Evolutionary conservation across 2,797 vertebrate species (phyloP).

Genomic region (Hoplostethus mediterraneus): DNA sequence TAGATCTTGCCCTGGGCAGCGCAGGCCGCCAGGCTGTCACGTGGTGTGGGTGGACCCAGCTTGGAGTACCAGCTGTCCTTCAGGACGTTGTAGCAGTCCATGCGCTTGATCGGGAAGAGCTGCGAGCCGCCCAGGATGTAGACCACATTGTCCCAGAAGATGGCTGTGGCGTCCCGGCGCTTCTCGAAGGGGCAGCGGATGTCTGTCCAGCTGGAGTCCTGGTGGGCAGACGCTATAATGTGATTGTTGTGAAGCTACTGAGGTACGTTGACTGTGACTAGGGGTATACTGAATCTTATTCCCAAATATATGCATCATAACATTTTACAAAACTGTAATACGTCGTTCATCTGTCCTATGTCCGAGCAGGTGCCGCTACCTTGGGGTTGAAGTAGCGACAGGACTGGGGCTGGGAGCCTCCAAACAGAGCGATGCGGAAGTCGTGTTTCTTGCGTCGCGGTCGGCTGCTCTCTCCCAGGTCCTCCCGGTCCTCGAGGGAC

Average conservation of each 20-base stretch:
- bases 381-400: slow-evolving; percentile 99
- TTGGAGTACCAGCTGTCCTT: slow-evolving; percentile 99
- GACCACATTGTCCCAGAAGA: slow-evolving; percentile 99
- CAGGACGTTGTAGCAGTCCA: slow-evolving; percentile 99
- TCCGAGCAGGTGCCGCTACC: slow-evolving; percentile 76
- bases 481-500: slow-evolving; percentile 95
- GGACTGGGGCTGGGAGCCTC: slow-evolving; percentile 97
- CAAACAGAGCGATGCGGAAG: slow-evolving; percentile 96
- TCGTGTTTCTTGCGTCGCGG: slow-evolving; percentile 96
- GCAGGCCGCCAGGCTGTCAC: slow-evolving; percentile 97
- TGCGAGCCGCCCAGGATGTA: slow-evolving; percentile 99
- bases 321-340: background rate
- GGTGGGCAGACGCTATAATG: slow-evolving; percentile 31
- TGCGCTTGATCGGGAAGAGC: slow-evolving; percentile 97
- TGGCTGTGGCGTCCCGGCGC: slow-evolving; percentile 94
- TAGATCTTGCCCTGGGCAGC: slow-evolving; percentile 98
- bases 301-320: too few species aligned
- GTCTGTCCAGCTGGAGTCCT: slow-evolving; percentile 98
- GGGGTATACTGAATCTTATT: too few species aligned
- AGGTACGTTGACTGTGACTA: too few species aligned
- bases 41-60: slow-evolving; percentile 94
- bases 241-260: background rate
- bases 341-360: background rate
- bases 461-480: slow-evolving; percentile 94
- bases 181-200: slow-evolving; percentile 99